Evolutionary conservation across 2,888 invertebrate genomes (phyloP), one percentile per base, ranked within the genome.

Genomic region (Laothoe populi): DNA sequence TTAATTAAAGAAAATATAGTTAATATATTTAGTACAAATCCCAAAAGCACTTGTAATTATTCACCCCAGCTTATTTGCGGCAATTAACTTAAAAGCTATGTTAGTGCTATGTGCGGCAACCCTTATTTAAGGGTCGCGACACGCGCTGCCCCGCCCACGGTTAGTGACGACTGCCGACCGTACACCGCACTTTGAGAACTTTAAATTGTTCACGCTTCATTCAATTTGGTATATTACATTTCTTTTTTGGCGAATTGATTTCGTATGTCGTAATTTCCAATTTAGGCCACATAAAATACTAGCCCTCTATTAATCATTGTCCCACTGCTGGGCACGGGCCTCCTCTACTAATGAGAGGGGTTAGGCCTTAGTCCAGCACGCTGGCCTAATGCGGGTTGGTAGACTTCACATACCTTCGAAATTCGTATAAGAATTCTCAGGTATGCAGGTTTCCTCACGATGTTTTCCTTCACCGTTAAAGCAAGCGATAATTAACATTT

Each of bases 31-130:
- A 48, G 40, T 38, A 24, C 19, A 48, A 62, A 62, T 48, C 62
- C 46, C 42, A 46, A 40, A 46, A 62, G 58, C 62, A 57, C 62
- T 46, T 62, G 48, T 71, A 77, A 81, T 82, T 81, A 82, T 81
- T 77, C 83, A 81, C 84, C 84, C 81, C 68, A 72, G 69, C 75
- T 77, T 78, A 87, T 85, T 82, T 83, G 74, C 79, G 73, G 84
- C 88, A 89, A 88, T 88, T 88, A 89, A 84, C 83, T 82, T 88
- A 86, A 90, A 88, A 90, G 89, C 87, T 77, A 80, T 82, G 84
- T 80, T 79, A 70, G 78, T 74, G 73, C 77, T 70, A 84, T 88
- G 84, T 88, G 86, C 79, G 78, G 68, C 85, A 79, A 83, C 89
- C 90, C 87, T 90, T 86, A 84, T 75, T 70, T 89, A 86, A 90